phyloP scores from a whole-genome alignment of 92 coral and sea anemone genomes.

The Galaxea fascicularis region DNA sequence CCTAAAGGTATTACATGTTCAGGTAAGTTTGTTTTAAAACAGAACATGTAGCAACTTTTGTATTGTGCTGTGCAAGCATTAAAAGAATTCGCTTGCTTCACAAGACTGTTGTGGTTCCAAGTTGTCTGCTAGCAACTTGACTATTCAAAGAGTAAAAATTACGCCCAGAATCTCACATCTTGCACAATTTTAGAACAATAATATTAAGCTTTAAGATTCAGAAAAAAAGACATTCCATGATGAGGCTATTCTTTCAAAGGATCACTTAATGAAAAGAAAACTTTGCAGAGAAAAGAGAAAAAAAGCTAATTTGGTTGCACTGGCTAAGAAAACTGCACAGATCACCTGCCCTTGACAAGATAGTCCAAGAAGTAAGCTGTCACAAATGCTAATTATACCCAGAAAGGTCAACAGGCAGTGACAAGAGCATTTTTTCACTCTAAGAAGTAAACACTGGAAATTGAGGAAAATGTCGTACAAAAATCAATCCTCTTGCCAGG shows the following conservation, averaged over 20 bases:
- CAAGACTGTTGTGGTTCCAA: background rate
- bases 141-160: too few relatives aligned
- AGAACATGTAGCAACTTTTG: background rate
- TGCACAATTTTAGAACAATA: too few relatives aligned
- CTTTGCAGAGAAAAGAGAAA: too few relatives aligned
- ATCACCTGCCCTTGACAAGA: background rate
- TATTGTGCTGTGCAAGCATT: background rate
- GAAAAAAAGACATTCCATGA: background rate
- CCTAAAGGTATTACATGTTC: background rate
- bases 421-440: background rate
- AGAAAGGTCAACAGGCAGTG: constrained; percentile 18
- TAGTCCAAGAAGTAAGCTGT: background rate
- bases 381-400: constrained; percentile 12
- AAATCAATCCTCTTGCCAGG: too few relatives aligned
- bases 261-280: too few relatives aligned
- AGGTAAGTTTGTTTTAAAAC: too few relatives aligned
- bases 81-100: background rate
- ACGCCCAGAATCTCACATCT: too few relatives aligned
- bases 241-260: background rate
- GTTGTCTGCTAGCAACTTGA: background rate
- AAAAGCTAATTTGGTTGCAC: too few relatives aligned
- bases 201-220: background rate
- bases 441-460: too few relatives aligned
- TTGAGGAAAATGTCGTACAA: too few relatives aligned
- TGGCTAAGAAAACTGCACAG: background rate